phyloP scores from a whole-genome alignment of 2,888 invertebrate genomes.

The Thymelicus acteon region DNA sequence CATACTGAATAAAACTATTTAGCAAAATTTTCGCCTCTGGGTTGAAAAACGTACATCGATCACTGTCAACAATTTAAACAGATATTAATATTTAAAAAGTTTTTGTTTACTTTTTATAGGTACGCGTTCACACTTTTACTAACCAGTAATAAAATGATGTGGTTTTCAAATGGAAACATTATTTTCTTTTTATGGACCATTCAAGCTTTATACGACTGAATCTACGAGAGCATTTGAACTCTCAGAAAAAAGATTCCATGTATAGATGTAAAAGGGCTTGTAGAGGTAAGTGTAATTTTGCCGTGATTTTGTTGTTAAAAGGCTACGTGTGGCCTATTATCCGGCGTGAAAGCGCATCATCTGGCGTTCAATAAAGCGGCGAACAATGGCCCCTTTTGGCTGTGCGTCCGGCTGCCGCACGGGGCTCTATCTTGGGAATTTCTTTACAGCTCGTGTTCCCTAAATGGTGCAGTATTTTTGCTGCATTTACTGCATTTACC shows the following conservation, averaged over 20 bases:
- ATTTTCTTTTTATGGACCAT: background rate
- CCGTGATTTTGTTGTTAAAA: conserved; percentile 36
- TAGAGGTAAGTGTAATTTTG: conserved; percentile 27
- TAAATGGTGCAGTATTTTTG: conserved; percentile 27
- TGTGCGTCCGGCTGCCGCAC: conserved; percentile 74
- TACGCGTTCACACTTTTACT: no score
- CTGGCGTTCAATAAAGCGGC: conserved; percentile 73
- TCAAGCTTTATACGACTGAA: conserved; percentile 2
- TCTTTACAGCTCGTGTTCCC: conserved; percentile 44
- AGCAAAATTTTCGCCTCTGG: no score
- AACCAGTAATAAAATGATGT: background rate
- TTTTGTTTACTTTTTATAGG: no score
- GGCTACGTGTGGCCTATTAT: conserved; percentile 56
- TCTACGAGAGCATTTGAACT: conserved; percentile 1
- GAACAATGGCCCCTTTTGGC: conserved; percentile 73
- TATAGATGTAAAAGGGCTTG: conserved; percentile 7
- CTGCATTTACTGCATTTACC: conserved; percentile 21
- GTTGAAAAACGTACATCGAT: no score
- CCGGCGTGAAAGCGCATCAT: conserved; percentile 67
- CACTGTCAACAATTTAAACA: no score
- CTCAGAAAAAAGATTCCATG: conserved; percentile 10
- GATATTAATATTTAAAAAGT: no score
- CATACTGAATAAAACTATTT: no score
- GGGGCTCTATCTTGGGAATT: conserved; percentile 67
- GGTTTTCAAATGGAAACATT: background rate